Base-by-base conservation (phyloP, 2,888 invertebrate genomes). In the Himalopsyche anomala region DNA sequence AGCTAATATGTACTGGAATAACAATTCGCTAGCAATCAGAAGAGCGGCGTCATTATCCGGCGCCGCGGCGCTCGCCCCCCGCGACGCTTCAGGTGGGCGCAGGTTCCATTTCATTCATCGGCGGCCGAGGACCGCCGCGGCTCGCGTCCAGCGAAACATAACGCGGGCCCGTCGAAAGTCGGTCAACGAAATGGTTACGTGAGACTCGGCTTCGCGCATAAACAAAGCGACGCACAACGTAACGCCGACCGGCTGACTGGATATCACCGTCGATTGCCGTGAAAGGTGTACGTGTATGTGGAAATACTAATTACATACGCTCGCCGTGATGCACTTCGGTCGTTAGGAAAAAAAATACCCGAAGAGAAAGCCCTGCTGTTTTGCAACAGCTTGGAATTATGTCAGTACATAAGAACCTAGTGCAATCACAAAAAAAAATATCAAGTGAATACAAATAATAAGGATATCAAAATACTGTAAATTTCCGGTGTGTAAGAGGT, bases 181-280 rank as follows among this genome's bases (percentile, higher is more conserved):
- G 88, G 88, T 88, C 88, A 87, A 86, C 87, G 87, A 87, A 88
- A 88, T 87, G 87, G 88, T 88, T 88, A 87, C 88, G 88, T 87
- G 88, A 87, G 87, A 88, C 81, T 28, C 81, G 51, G 83, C 87
- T 85, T 54, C 81, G 84, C 81, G 82, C 62, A 86, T 62, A 62
- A 62, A 62, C 62, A 62, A 19, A 62, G 8, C 62, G 19, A 19
- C 19, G 62, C 79, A 84, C 69, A 86, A 86, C 86, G 81, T 80
- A 84, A 84, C 79, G 69, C 84, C 81, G n/a, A 62, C 62, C 62
- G 62, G 11, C 62, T 62, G 62, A 62, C 62, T 19, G 62, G 62
- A n/a, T 62, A 28, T 45, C 45, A 9, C 45, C 45, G 45, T 45
- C 45, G 45, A 45, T 62, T 62, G n/a, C n/a, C 28, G n/a, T n/a